A percentile compares a stretch with the other conserved stretches of the same genome.
Evolutionary conservation across 2,797 vertebrate species (phyloP).

Genomic region (Cygnus olor): DNA sequence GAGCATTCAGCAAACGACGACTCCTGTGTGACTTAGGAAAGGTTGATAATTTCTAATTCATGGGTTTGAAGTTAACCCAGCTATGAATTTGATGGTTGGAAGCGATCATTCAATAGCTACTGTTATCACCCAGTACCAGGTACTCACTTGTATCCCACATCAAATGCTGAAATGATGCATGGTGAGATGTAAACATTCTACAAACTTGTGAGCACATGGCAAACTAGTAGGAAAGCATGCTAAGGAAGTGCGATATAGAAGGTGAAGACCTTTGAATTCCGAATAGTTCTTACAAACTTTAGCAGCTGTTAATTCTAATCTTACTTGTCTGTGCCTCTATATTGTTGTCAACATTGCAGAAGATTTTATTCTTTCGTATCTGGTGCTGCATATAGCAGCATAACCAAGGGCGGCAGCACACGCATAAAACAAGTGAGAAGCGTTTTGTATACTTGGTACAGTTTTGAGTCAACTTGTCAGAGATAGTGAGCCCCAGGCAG

Average conservation of each 20-base stretch:
- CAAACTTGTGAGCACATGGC: accelerated
- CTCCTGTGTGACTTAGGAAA: neutral
- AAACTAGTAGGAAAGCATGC: accelerated
- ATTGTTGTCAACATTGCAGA: accelerated
- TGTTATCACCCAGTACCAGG: neutral
- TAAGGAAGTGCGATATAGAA: accelerated
- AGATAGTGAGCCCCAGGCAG: neutral
- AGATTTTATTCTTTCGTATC: neutral
- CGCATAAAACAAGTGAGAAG: neutral
- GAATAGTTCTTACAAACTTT: neutral
- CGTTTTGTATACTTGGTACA: neutral
- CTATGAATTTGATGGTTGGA: neutral
- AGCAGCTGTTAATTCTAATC: no score
- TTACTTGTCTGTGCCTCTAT: neutral
- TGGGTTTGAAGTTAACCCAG: neutral
- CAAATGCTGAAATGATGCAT: neutral
- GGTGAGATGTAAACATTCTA: accelerated
- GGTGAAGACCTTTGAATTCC: neutral
- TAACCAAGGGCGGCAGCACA: neutral
- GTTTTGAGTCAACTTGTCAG: neutral
- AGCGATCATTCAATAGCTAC: neutral
- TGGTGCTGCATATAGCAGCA: neutral
- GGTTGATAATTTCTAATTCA: neutral
- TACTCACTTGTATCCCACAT: accelerated
- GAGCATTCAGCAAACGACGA: neutral